phyloP scores from a whole-genome alignment of 2,888 invertebrate genomes.

The Eurois occulta region DNA sequence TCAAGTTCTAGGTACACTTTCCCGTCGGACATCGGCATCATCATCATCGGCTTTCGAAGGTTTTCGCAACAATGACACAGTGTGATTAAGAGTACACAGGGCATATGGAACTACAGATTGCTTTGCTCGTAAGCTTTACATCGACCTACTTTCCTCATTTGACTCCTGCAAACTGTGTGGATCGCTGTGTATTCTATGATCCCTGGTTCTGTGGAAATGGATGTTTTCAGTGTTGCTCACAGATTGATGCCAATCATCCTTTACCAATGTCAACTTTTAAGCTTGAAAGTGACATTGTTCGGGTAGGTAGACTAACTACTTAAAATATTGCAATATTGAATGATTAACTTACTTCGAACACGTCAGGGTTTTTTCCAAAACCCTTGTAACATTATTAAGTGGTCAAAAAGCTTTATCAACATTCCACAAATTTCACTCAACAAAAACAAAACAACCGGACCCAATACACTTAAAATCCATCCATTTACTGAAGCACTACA shows the following conservation, averaged over 20 bases:
- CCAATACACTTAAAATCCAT: constrained; percentile 18
- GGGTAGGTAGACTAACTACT: not conserved
- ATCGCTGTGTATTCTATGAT: not conserved
- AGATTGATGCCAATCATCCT: not conserved
- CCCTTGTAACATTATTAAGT: not conserved
- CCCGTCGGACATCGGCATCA: not conserved
- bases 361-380: not conserved
- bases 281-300: too few relatives aligned
- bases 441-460: not conserved
- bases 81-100: constrained; percentile 44
- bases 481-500: constrained; percentile 44
- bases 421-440: not conserved
- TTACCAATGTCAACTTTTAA: not conserved
- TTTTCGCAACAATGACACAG: constrained; percentile 14
- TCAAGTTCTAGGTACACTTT: not conserved
- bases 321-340: not conserved
- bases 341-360: not conserved
- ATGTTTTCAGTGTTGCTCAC: not conserved
- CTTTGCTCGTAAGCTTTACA: constrained; percentile 26
- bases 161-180: constrained; percentile 11
- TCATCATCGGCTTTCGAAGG: not conserved
- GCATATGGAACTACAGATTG: constrained; percentile 43
- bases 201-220: constrained; percentile 10
- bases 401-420: not conserved
- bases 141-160: constrained; percentile 42